A percentile compares a stretch with the other conserved stretches of the same genome.
phyloP scores from a whole-genome alignment of 2,888 invertebrate genomes.

The Eubasilissa splendida region DNA sequence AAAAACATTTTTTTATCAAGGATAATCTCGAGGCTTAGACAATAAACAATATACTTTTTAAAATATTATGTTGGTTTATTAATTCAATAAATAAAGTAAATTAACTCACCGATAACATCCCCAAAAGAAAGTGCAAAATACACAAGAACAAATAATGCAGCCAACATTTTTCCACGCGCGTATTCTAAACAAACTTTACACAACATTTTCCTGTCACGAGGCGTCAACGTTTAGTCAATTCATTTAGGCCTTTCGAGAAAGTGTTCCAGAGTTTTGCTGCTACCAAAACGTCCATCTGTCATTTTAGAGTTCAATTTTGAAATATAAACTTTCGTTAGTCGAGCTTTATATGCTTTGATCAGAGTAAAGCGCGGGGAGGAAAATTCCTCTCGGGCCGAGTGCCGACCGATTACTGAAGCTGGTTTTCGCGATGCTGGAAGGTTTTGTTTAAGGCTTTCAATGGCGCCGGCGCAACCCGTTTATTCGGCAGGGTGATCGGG shows the following conservation, averaged over 20 bases:
- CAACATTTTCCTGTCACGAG: conserved; percentile 39
- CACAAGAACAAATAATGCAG: conserved; percentile 47
- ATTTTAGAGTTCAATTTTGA: conserved; percentile 35
- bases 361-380: conserved; percentile 6
- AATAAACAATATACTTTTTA: too few species aligned
- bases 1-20: too few species aligned
- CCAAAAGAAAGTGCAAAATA: conserved; percentile 43
- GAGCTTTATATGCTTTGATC: background rate
- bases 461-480: conserved; percentile 44
- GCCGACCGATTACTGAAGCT: conserved; percentile 44
- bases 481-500: conserved; percentile 24
- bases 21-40: too few species aligned
- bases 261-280: conserved; percentile 27
- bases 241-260: conserved; percentile 33
- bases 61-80: too few species aligned
- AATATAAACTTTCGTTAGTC: conserved; percentile 33
- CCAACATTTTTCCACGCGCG: conserved; percentile 29
- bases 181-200: conserved; percentile 41
- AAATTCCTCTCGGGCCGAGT: conserved; percentile 26
- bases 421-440: conserved; percentile 11
- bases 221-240: conserved; percentile 7
- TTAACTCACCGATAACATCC: conserved; percentile 48
- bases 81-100: background rate
- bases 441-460: conserved; percentile 31
- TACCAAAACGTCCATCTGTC: conserved; percentile 38